Percentiles rank a stretch among this genome's conserved stretches.
These are phyloP conservation scores for Apodemia duryi DNA, from an alignment of 2,888 invertebrate genomes.

Conservation along the genomic window DNA sequence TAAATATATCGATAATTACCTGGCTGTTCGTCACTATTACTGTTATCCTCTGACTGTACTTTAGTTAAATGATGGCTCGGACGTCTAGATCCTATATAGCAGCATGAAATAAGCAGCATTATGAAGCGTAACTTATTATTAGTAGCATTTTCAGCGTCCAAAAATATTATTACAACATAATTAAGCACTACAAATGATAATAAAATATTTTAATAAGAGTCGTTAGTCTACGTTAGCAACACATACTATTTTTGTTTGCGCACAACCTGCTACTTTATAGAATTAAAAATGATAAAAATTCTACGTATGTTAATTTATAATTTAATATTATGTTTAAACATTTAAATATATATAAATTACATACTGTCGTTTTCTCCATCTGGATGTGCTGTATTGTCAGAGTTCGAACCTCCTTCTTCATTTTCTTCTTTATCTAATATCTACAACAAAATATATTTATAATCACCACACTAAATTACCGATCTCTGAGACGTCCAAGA, in stretches of 20 bases:
- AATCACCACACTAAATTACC: too few species aligned
- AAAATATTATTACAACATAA: constrained; percentile 1
- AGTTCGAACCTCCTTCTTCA: constrained; percentile 65
- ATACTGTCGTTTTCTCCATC: constrained; percentile 64
- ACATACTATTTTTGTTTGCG: background rate
- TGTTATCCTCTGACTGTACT: constrained; percentile 83
- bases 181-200: constrained; percentile 5
- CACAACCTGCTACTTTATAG: constrained; percentile 1
- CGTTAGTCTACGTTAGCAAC: background rate
- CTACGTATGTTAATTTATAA: background rate
- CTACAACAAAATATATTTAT: constrained; percentile 37
- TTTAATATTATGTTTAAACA: background rate
- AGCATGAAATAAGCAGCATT: constrained; percentile 55
- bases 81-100: constrained; percentile 67
- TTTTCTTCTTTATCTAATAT: constrained; percentile 75
- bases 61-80: constrained; percentile 77
- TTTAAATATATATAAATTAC: background rate
- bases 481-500: too few species aligned
- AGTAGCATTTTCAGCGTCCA: constrained; percentile 10
- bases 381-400: constrained; percentile 64
- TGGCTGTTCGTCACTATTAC: constrained; percentile 80
- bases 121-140: constrained; percentile 36
- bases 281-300: background rate
- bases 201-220: background rate
- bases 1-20: constrained; percentile 33